Base-by-base conservation (phyloP, 2,888 invertebrate species). In the Drosophila infuscata region DNA sequence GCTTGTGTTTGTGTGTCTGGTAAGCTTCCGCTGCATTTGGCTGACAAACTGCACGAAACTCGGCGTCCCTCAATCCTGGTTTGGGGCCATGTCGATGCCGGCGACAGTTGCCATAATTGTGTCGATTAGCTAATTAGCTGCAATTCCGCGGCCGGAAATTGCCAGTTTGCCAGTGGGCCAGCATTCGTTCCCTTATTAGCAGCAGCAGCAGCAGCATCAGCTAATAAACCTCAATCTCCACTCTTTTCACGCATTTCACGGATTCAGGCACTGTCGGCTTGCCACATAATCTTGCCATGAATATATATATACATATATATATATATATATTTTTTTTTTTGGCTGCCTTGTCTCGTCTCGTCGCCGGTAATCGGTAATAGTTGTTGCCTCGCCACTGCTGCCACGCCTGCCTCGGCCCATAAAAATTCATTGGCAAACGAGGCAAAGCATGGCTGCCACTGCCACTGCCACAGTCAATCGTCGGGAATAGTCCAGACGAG, bases 111-210 rank as follows among this genome's bases (percentile, higher is more conserved):
- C 76, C 81, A 81, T 89, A 88, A 88, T 85, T 82, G 89, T 79
- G 81, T 88, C 88, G 89, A 88, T 88, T 88, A 89, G 82, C 83
- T 85, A 88, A 88, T 88, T 88, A 89, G 82, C 78, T 76, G 76
- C 82, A 82, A 89, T 89, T 85, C 74, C 76, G 75, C 77, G 78
- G 67, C 82, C 84, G 89, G 89, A 88, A 87, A 88, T 88, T 88
- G 76, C 82, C 81, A 79, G 76, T 86, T 74, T 74, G 64, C 46
- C 56, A 56, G 57, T 60, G 52, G 49, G 66, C n/a, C 43, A 58
- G 53, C 52, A 46, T 25, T 46, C 25, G 25, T 15, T 25, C 20
- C 43, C 43, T 29, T 33, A 54, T 30, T 41, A 17, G 11, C 46
- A 36, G 30, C 12, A 54, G 25, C 25, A 35, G 49, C 56, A 66